Conservation (phyloP, 2,113 vertebrate genomes). For the Regulus satrapa region DNA sequence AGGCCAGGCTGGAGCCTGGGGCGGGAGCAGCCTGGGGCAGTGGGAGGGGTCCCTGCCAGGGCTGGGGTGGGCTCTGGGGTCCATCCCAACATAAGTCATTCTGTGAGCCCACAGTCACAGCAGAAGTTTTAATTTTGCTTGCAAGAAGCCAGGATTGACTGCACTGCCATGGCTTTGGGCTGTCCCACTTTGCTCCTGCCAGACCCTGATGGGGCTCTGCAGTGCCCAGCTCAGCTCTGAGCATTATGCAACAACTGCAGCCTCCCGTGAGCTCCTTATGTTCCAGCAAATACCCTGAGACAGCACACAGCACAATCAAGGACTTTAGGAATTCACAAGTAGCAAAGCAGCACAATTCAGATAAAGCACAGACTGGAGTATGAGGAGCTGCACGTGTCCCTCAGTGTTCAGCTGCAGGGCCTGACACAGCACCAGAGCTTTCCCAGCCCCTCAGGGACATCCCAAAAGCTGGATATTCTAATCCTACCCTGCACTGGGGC, state of each 20-base stretch:
- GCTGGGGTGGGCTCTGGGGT: accelerated
- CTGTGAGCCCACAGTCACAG: background rate
- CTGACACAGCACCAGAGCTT: background rate
- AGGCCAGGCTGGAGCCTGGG: background rate
- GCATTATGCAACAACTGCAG: background rate
- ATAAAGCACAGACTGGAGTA: background rate
- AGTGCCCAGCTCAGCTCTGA: background rate
- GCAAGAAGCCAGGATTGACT: background rate
- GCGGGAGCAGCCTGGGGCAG: background rate
- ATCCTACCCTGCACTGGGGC: background rate
- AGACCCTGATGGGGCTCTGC: background rate
- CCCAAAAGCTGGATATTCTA: background rate
- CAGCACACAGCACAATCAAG: background rate
- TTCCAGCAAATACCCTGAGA: background rate
- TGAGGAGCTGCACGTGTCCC: background rate
- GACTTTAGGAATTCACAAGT: background rate
- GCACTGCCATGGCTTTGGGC: background rate
- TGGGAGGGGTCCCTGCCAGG: background rate
- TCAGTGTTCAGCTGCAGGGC: background rate
- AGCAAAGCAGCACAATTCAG: background rate
- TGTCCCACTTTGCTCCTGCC: background rate
- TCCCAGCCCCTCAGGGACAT: background rate
- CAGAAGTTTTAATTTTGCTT: background rate
- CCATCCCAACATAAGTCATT: background rate
- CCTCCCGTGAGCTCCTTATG: background rate